Percentiles rank a stretch among this genome's conserved stretches.
Conservation (phyloP, 2,113 vertebrate genomes). For the Sander lucioperca region DNA sequence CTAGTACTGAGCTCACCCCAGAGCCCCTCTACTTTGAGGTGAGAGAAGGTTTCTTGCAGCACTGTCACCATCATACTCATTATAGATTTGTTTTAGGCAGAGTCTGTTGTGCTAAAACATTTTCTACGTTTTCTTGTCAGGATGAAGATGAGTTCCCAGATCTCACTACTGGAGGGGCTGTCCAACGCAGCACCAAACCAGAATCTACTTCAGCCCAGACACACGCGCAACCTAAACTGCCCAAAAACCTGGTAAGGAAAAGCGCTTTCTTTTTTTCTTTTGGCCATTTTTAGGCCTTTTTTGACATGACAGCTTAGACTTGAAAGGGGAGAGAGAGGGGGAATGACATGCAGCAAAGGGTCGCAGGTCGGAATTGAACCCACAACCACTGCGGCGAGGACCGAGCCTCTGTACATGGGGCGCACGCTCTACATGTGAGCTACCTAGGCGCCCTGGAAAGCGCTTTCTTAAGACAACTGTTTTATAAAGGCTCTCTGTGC, state of each 20-base stretch:
- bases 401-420: no score
- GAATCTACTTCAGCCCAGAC: conserved; percentile 87
- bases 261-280: no score
- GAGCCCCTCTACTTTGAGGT: conserved; percentile 96
- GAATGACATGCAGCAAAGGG: no score
- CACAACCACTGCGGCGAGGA: no score
- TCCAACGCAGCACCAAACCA: conserved; percentile 83
- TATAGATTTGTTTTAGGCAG: neutral
- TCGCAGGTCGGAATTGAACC: no score
- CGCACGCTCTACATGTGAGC: no score
- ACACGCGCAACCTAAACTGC: conserved; percentile 89
- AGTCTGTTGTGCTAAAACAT: conserved; percentile 2
- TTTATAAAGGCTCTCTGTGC: neutral
- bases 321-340: no score
- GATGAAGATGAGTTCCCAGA: conserved; percentile 96
- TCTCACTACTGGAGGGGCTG: conserved; percentile 85
- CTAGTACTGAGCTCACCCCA: conserved; percentile 84
- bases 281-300: no score
- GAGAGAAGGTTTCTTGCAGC: conserved; percentile 23
- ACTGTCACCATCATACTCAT: neutral
- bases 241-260: conserved; percentile 89
- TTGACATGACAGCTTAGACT: no score
- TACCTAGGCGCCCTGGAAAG: neutral
- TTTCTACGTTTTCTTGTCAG: conserved; percentile 73
- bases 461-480: neutral